These are phyloP conservation scores for Yponomeuta evonymella DNA, from an alignment of 2,888 invertebrate genomes.

Conservation along the genomic window DNA sequence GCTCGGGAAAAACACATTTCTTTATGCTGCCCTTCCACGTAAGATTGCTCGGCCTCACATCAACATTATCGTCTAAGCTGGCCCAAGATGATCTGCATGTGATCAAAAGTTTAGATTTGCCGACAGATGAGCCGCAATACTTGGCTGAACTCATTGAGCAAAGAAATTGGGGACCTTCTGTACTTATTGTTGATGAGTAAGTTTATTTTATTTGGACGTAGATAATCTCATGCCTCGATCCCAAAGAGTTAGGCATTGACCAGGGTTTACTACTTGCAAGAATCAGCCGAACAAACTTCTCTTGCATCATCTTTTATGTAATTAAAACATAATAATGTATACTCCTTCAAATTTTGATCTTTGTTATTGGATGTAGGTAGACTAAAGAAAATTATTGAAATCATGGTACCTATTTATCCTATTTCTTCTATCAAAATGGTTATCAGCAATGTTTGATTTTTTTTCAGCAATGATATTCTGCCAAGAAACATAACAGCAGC, in stretches of 20 bases:
- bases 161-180: slow-evolving; percentile 97
- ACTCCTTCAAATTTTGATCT: no score
- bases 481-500: slow-evolving; percentile 92
- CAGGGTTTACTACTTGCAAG: background rate
- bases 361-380: no score
- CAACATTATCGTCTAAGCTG: slow-evolving; percentile 91
- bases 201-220: slow-evolving; percentile 35
- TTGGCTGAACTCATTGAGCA: slow-evolving; percentile 86
- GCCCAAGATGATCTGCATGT: slow-evolving; percentile 97
- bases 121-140: slow-evolving; percentile 86
- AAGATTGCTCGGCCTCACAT: slow-evolving; percentile 87
- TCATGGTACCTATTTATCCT: no score
- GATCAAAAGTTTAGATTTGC: slow-evolving; percentile 90
- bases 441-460: slow-evolving; percentile 20
- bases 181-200: slow-evolving; percentile 94
- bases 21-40: slow-evolving; percentile 92
- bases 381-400: no score
- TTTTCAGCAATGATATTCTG: slow-evolving; percentile 87
- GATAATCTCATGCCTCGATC: no score
- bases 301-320: no score
- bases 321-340: no score
- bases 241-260: background rate
- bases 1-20: slow-evolving; percentile 92
- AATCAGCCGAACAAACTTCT: no score
- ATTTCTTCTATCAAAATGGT: no score